phyloP scores from a whole-genome alignment of 2,797 vertebrate genomes.

The Hippocampus kuda region DNA sequence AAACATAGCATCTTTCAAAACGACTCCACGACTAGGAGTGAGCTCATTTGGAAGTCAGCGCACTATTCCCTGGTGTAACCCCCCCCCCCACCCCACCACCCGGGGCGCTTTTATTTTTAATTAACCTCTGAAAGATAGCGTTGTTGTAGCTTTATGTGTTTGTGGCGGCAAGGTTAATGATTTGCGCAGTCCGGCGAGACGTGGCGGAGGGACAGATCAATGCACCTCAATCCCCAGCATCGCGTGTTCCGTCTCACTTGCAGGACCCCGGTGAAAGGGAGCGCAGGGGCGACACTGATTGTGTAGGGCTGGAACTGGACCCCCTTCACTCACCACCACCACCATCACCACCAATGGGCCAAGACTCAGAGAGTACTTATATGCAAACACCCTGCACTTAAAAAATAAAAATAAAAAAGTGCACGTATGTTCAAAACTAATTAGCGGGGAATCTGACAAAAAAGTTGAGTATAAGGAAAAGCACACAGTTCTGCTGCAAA shows the following conservation, averaged over 20 bases:
- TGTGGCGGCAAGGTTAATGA: conserved; percentile 74
- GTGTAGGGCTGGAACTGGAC: conserved; percentile 24
- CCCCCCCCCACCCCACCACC: conserved; percentile 44
- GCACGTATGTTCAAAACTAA: not conserved
- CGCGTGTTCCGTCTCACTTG: conserved; percentile 63
- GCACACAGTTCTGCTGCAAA: too few species aligned
- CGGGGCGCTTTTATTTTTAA: conserved; percentile 71
- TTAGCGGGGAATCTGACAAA: not conserved
- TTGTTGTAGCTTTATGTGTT: conserved; percentile 68
- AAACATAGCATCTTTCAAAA: not conserved
- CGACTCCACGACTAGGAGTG: not conserved
- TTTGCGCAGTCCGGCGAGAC: conserved; percentile 67
- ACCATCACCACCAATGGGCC: not conserved
- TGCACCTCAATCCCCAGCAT: conserved; percentile 68
- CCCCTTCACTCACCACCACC: not conserved
- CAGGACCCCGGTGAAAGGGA: conserved; percentile 61
- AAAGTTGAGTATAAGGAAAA: too few species aligned
- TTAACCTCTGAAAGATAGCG: conserved; percentile 76
- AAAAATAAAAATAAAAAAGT: not conserved
- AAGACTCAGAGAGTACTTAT: conserved; percentile 23
- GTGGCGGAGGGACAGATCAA: conserved; percentile 67
- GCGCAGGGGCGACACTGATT: conserved; percentile 47
- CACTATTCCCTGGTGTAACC: conserved; percentile 60
- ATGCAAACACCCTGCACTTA: conserved; percentile 16
- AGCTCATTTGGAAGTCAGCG: conserved; percentile 67